A percentile compares a stretch with the other conserved stretches of the same genome.
Evolutionary conservation across 1,140 invertebrate genomes (phyloP).

Genomic region (Drosophila tropicalis): DNA sequence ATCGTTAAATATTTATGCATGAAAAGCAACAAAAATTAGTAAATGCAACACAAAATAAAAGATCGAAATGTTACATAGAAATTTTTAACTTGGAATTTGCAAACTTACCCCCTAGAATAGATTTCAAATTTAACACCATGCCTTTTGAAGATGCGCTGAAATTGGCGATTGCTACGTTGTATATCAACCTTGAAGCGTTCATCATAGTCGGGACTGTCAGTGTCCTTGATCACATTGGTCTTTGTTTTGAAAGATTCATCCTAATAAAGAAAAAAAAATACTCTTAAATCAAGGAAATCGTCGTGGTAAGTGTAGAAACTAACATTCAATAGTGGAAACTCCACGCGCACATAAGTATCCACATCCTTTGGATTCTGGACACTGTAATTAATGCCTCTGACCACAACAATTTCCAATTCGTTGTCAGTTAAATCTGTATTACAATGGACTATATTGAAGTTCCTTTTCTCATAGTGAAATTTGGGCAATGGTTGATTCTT

Average conservation of each 20-base stretch:
- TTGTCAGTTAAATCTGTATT: conserved; percentile 96
- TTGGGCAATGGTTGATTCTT: conserved; percentile 87
- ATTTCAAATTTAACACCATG: conserved; percentile 95
- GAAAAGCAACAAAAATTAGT: conserved; percentile 35
- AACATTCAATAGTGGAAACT: conserved; percentile 95
- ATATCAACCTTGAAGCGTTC: conserved; percentile 91
- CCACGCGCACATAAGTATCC: conserved; percentile 97
- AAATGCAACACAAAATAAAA: conserved; percentile 16
- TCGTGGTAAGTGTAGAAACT: conserved; percentile 53
- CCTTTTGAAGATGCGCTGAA: conserved; percentile 93
- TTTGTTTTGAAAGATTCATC: conserved; percentile 91
- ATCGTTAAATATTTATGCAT: conserved; percentile 21
- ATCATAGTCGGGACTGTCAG: conserved; percentile 95
- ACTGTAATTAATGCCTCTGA: conserved; percentile 94
- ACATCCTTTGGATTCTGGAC: conserved; percentile 93
- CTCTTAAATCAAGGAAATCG: not conserved
- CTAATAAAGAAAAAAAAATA: conserved; percentile 82
- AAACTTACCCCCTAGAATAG: conserved; percentile 94
- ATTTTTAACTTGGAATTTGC: not conserved
- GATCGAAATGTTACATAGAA: not conserved
- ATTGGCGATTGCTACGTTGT: conserved; percentile 90
- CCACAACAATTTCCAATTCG: conserved; percentile 93
- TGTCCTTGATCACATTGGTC: conserved; percentile 91
- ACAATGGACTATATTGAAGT: conserved; percentile 95
- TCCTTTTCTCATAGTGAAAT: conserved; percentile 96